Base-by-base conservation (phyloP, 2,113 vertebrate genomes). In the Nycticryphes semicollaris region DNA sequence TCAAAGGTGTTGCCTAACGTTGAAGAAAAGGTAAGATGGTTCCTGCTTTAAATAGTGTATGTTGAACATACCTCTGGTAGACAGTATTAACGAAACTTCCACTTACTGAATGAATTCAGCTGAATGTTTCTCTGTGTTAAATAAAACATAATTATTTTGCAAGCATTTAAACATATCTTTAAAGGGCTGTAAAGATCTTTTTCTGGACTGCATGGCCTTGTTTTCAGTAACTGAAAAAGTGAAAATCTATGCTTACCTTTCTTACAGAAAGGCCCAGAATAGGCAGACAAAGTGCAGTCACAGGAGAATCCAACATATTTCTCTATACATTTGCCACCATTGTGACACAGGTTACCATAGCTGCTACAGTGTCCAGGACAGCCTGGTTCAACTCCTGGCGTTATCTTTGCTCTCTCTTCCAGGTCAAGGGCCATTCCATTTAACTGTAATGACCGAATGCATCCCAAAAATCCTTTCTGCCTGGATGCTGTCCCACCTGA, bases 341-440 rank as follows among this genome's bases (percentile, higher is more conserved):
- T 98, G 86, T 97, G 98, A 88, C 99, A 99, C 54, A 99, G 93
- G 33, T 97, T 98, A 43, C 99, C 98, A 7, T 99, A 99, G 96
- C 98, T 99, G 97, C 98, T 99, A 96, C 99, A 99, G 87, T 99
- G 99, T 20, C 99, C 99, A 28, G 98, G 97, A 69, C 99, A 99
- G 6, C 99, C 99, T 1, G 99, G 98, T 92, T 98, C 98, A 23
- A 99, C 99, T 12, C 98, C 99, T 0, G 99, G 99, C 0, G 99
- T 99, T 95, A 99, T 98, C 87, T 96, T 98, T 20, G 99, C 99
- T 94, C 99, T 97, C 62, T 98, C 98, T 96, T 99, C 98, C 90
- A 99, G 98, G 91, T 99, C 98, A 96, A 99, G 96, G 7, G 98
- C 97, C 88, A 98, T 76, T 12, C 99, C 99, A 37, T 99, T 99